A percentile compares a stretch with the other conserved stretches of the same genome.
phyloP scores from a whole-genome alignment of 2,888 invertebrate genomes.

The Kuschelorhynchus macadamiae region DNA sequence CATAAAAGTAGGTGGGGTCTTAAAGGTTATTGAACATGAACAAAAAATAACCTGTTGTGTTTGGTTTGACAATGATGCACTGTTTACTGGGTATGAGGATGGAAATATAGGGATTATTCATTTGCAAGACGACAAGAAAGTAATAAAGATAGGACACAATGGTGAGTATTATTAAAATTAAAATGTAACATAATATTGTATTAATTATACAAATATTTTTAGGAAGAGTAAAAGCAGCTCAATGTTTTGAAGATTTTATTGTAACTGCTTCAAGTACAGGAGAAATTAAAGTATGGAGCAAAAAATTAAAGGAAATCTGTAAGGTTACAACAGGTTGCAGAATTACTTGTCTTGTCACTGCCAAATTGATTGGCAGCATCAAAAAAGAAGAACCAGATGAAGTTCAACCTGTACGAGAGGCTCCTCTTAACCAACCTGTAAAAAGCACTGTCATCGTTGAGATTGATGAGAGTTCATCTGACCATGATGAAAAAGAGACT shows the following conservation, averaged over 20 bases:
- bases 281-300: conserved; percentile 81
- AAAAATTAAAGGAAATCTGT: conserved; percentile 71
- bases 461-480: conserved; percentile 58
- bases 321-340: conserved; percentile 78
- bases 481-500: conserved; percentile 39
- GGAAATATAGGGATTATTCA: conserved; percentile 77
- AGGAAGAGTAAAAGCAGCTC: conserved; percentile 76
- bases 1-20: conserved; percentile 82
- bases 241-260: conserved; percentile 65
- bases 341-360: conserved; percentile 79
- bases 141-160: conserved; percentile 73
- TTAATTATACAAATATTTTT: neutral
- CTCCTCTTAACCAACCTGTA: conserved; percentile 8
- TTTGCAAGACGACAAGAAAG: conserved; percentile 69
- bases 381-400: conserved; percentile 55
- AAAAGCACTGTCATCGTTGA: conserved; percentile 53
- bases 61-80: conserved; percentile 76
- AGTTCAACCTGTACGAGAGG: conserved; percentile 41
- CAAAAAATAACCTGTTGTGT: conserved; percentile 79
- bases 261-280: conserved; percentile 86
- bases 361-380: conserved; percentile 65
- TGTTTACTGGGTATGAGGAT: conserved; percentile 82
- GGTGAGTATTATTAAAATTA: conserved; percentile 35
- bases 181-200: too few relatives aligned
- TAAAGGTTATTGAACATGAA: conserved; percentile 77